Evolutionary conservation across 2,113 vertebrate species (phyloP), one percentile per base, ranked within the genome.

Genomic region (Dipodomys stephensi): DNA sequence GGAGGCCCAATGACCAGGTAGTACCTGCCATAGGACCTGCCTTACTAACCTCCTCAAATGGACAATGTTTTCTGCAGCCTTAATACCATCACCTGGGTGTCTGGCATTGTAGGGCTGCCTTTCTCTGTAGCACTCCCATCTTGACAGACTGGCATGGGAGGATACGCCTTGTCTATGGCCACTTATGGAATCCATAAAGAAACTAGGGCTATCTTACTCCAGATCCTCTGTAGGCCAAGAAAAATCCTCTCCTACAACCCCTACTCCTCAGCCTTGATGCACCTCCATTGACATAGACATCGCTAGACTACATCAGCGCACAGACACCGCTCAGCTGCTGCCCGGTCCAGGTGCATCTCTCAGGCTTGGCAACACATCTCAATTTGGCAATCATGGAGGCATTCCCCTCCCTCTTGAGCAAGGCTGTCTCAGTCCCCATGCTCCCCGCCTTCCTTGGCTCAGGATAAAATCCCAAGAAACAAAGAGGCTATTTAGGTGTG

Each of bases 401-500:
- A 27, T 3, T 44, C 27, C 22, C 2, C 20, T 44, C 60, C 65
- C 68, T 87, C 76, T 23, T 2, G 30, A 83, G 71, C 4, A 18
- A 15, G 78, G 72, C 30, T 46, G n/a, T 25, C 25, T 76, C 8
- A n/a, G 62, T 82, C 9, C 39, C 46, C 44, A 83, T 1, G 60
- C 20, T 6, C 76, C 39, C 22, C 16, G 49, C 68, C 12, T 27
- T 62, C 20, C 39, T 91, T 65, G 65, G 57, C 83, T 86, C 4
- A 15, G 10, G 27, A 92, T 89, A 32, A 49, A 91, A n/a, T 88
- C 32, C 87, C 86, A 83, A 79, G 90, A 96, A 97, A 93, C 92
- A 62, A 97, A 97, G 91, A 30, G 1, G 72, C 76, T 90, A 90
- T 97, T 98, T 78, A 96, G 85, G 87, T 96, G 57, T 68, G 85